Percentiles rank a stretch among this genome's conserved stretches.
Evolutionary conservation across 2,797 vertebrate species (phyloP).

Genomic region (Semaprochilodus insignis): DNA sequence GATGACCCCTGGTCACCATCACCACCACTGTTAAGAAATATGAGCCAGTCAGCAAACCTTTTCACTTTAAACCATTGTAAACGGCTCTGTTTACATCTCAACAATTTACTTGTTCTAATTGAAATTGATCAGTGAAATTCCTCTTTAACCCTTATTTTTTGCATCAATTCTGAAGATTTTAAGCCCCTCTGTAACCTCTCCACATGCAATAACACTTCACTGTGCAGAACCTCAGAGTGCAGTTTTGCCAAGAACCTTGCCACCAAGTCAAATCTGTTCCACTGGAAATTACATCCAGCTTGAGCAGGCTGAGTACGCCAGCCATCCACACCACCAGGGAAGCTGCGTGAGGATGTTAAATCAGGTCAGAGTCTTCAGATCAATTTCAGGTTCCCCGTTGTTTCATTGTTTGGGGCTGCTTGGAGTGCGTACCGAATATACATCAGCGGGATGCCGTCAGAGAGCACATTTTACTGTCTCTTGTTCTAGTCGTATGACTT

Average conservation of each 20-base stretch:
- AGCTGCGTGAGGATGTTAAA: conserved; percentile 1
- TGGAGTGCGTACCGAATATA: background rate
- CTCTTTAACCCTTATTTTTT: background rate
- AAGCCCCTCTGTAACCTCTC: no score
- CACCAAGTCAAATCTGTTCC: background rate
- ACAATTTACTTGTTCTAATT: no score
- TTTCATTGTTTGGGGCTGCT: background rate
- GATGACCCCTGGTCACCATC: no score
- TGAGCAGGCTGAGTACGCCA: background rate
- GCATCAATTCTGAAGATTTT: background rate
- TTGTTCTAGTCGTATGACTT: no score
- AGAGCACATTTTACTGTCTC: background rate
- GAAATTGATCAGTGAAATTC: no score
- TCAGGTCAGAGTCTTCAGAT: conserved; percentile 14
- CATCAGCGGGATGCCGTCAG: background rate
- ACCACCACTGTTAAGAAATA: no score
- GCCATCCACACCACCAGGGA: background rate
- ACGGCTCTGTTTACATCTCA: no score
- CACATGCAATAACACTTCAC: background rate
- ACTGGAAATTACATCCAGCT: background rate
- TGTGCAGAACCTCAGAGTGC: background rate
- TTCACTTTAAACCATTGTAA: no score
- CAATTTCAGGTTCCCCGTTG: background rate
- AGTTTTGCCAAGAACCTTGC: background rate
- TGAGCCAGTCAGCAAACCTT: no score